Percentiles rank a stretch among this genome's conserved stretches.
Evolutionary conservation across 2,888 invertebrate genomes (phyloP).

Genomic region (Teinopalpus imperialis): DNA sequence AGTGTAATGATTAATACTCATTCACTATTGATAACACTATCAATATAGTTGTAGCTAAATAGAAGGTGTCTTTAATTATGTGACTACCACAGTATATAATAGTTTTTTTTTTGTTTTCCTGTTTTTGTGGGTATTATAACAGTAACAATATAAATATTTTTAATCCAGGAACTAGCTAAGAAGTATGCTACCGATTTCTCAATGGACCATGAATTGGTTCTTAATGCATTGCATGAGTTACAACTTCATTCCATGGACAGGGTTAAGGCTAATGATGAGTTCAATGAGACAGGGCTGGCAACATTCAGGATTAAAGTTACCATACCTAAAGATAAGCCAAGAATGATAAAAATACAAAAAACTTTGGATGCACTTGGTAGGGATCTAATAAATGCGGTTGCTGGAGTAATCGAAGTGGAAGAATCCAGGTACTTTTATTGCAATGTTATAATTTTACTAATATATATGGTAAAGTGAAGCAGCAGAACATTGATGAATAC

Average conservation of each 20-base stretch:
- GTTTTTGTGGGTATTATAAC: too few relatives aligned
- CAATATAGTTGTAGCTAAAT: too few relatives aligned
- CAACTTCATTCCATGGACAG: slow-evolving; percentile 87
- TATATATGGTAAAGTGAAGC: background rate
- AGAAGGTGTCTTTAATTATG: too few relatives aligned
- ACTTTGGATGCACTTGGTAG: slow-evolving; percentile 75
- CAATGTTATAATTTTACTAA: background rate
- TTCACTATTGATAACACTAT: too few relatives aligned
- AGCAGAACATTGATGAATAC: too few relatives aligned
- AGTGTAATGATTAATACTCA: too few relatives aligned
- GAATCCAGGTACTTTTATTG: slow-evolving; percentile 54
- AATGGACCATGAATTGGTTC: slow-evolving; percentile 72
- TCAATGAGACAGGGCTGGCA: slow-evolving; percentile 86
- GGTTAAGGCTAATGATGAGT: slow-evolving; percentile 85
- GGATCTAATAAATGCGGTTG: slow-evolving; percentile 80
- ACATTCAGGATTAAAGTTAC: slow-evolving; percentile 86
- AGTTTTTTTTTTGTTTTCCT: too few relatives aligned
- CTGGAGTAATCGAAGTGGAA: slow-evolving; percentile 63
- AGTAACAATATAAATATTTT: too few relatives aligned
- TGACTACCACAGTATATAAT: too few relatives aligned
- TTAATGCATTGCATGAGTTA: slow-evolving; percentile 82
- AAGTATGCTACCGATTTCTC: slow-evolving; percentile 81
- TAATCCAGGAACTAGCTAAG: slow-evolving; percentile 82
- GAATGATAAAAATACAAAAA: slow-evolving; percentile 78
- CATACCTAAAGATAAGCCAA: slow-evolving; percentile 73